Evolutionary conservation across 1,140 invertebrate genomes (phyloP).

Genomic region (Condylostylus longicornis): DNA sequence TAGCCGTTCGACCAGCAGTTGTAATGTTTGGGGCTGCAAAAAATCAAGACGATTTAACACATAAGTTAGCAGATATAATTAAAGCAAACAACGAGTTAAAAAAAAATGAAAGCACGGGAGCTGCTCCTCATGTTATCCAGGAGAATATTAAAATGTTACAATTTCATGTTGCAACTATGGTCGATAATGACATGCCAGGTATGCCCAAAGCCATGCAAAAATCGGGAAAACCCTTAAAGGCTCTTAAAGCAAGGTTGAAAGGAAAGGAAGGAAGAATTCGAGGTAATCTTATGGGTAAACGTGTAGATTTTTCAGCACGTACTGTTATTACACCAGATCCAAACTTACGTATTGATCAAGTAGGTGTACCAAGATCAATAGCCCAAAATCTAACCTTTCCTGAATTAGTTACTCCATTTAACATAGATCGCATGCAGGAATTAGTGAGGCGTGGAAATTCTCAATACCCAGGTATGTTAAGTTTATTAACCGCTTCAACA

Average conservation of each 20-base stretch:
- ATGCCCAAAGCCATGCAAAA: constrained; percentile 97
- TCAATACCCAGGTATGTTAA: constrained; percentile 93
- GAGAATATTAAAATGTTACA: constrained; percentile 98
- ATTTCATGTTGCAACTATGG: constrained; percentile 94
- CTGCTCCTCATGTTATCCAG: constrained; percentile 87
- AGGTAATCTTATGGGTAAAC: constrained; percentile 99
- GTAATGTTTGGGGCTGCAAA: constrained; percentile 98
- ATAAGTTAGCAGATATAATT: constrained; percentile 97
- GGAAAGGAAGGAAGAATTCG: constrained; percentile 96
- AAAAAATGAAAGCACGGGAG: constrained; percentile 89
- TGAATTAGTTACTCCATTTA: constrained; percentile 98
- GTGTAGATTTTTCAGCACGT: constrained; percentile 97
- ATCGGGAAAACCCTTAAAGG: constrained; percentile 95
- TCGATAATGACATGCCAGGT: constrained; percentile 98
- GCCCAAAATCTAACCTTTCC: constrained; percentile 99
- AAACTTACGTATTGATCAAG: constrained; percentile 95
- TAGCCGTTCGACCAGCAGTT: constrained; percentile 87
- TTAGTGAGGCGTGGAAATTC: constrained; percentile 90
- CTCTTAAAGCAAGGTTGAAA: constrained; percentile 80
- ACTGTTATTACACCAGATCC: constrained; percentile 99
- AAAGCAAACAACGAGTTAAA: constrained; percentile 96
- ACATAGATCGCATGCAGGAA: constrained; percentile 97
- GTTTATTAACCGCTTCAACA: no score
- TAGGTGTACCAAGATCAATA: constrained; percentile 94
- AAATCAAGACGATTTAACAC: constrained; percentile 98